Percentiles rank a stretch among this genome's conserved stretches.
Conservation (phyloP, 2,888 invertebrate genomes). For the Drosophila multiciliata region DNA sequence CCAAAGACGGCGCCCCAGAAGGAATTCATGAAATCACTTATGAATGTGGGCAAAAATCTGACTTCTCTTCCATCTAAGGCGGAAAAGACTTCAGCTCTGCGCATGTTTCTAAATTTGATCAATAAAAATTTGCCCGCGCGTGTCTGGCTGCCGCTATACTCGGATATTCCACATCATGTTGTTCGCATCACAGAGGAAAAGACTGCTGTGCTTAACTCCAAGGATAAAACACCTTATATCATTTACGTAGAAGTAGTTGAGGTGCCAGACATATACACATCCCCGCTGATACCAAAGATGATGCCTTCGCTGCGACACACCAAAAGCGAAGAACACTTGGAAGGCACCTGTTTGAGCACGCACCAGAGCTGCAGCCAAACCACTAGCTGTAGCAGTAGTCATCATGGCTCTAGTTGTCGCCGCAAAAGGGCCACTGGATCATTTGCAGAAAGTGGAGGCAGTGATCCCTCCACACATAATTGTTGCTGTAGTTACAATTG, state of each 20-base stretch:
- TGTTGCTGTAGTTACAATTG: constrained; percentile 38
- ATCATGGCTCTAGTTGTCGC: constrained; percentile 69
- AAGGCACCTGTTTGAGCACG: constrained; percentile 76
- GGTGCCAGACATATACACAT: constrained; percentile 92
- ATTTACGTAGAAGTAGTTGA: constrained; percentile 98
- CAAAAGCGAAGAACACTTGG: constrained; percentile 96
- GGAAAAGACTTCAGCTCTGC: constrained; percentile 95
- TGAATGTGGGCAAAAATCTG: constrained; percentile 93
- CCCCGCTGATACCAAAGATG: constrained; percentile 95
- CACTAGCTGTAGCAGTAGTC: constrained; percentile 80
- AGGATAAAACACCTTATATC: constrained; percentile 95
- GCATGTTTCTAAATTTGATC: constrained; percentile 96
- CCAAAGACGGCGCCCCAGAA: constrained; percentile 93
- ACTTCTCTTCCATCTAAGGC: constrained; percentile 94
- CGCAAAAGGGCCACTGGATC: constrained; percentile 63
- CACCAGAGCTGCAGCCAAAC: constrained; percentile 78
- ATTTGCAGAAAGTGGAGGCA: constrained; percentile 38
- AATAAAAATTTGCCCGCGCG: constrained; percentile 98
- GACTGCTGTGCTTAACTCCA: constrained; percentile 99
- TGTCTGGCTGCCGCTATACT: constrained; percentile 98
- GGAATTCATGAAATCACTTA: constrained; percentile 94
- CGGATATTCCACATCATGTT: constrained; percentile 94
- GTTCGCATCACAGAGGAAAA: constrained; percentile 98
- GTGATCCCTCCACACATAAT: constrained; percentile 45
- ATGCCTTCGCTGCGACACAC: constrained; percentile 95